Base-by-base conservation (phyloP, 53 echinoderm and acorn worm species). In the Echinarachnius parma region DNA sequence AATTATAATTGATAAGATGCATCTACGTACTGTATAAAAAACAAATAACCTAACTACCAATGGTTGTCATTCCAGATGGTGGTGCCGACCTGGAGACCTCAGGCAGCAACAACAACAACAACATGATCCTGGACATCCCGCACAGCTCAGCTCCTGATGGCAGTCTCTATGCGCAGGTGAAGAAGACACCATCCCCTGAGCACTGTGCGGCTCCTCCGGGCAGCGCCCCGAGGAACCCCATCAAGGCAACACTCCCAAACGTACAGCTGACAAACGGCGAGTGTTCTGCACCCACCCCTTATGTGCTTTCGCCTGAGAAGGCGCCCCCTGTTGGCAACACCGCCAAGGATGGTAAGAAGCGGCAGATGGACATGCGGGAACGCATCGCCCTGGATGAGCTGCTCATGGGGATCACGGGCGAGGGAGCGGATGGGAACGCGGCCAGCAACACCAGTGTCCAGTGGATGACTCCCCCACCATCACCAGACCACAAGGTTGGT, bases 91-190 rank as follows among this genome's bases (percentile, higher is more conserved):
- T 77, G 15, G 74, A 81, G 45, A 77, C 61, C 7, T 85, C 81
- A 32, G 66, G 76, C 34, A 74, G 53, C 52, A 78, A 83, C 49
- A 89, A 86, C 53, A 89, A 86, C 78, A 72, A 62, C 56, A 72
- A 62, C 56, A 56, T 80, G 46, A 60, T 74, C 48, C 48, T 62
- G 13, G 76, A 86, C 49, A 83, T 83, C 64, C 87, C 86, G 32
- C 90, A 94, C 84, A 84, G 78, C 52, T 84, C 90, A 9, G 90
- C 90, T 27, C 83, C 94, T 9, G 98, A 98, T 56, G 98, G 98
- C 23, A 92, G 91, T 62, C 81, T 91, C 20, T 98, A 98, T 50
- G 98, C 98, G 9, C 87, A 91, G 83, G 91, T 98, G 50, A 82
- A 91, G 80, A 98, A 98, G 47, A 80, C 84, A 0, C 92, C 92